Conservation (phyloP, 2,797 vertebrate genomes). For the Menidia menidia region DNA sequence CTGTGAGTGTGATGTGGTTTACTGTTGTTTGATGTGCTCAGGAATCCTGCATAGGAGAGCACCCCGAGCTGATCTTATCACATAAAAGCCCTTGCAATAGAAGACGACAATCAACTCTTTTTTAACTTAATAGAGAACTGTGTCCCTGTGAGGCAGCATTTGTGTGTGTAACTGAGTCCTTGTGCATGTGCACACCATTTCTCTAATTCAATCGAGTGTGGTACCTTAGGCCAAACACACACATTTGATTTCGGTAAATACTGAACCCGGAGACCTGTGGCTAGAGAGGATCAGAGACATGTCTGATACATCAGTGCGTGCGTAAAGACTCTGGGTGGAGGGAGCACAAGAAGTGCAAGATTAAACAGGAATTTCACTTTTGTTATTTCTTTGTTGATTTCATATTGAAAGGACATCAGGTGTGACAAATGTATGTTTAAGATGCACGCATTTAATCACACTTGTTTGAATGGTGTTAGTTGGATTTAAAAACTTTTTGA, state of each 20-base stretch:
- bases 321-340: constrained; percentile 5
- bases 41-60: constrained; percentile 77
- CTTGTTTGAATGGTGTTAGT: constrained; percentile 22
- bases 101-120: constrained; percentile 75
- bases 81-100: constrained; percentile 76
- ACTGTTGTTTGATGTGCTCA: constrained; percentile 81
- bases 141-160: constrained; percentile 45
- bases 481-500: constrained; percentile 22
- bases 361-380: constrained; percentile 27
- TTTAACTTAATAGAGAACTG: constrained; percentile 78
- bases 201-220: constrained; percentile 79
- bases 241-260: constrained; percentile 77
- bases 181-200: constrained; percentile 52
- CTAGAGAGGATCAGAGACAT: constrained; percentile 59
- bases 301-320: constrained; percentile 47
- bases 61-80: constrained; percentile 79
- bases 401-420: constrained; percentile 25
- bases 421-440: constrained; percentile 35
- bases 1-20: constrained; percentile 81
- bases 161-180: constrained; percentile 22
- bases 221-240: constrained; percentile 77
- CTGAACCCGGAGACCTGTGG: constrained; percentile 69
- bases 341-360: constrained; percentile 6
- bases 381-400: constrained; percentile 36
- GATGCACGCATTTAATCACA: constrained; percentile 31